phyloP scores from a whole-genome alignment of 2,888 invertebrate species.

The Phengaris alcon region DNA sequence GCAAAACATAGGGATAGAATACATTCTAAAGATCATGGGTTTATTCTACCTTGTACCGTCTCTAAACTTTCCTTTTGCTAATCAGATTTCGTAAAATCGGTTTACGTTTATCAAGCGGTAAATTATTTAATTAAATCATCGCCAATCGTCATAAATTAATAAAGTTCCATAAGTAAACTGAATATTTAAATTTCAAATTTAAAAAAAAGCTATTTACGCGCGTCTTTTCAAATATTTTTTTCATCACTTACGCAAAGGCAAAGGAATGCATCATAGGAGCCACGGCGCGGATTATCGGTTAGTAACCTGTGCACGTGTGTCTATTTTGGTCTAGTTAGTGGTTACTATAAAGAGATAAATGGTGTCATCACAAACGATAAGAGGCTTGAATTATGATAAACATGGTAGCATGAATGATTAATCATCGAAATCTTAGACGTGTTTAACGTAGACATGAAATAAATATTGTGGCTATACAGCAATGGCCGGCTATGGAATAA shows the following conservation, averaged over 20 bases:
- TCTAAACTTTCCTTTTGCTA: too few species aligned
- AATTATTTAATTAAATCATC: too few species aligned
- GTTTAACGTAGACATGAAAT: too few species aligned
- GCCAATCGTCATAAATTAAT: too few species aligned
- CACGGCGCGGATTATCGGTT: slow-evolving; percentile 54
- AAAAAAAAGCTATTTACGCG: not conserved
- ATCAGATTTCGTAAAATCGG: too few species aligned
- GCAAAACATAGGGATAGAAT: too few species aligned
- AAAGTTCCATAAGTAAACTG: too few species aligned
- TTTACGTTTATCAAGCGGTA: too few species aligned
- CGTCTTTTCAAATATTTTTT: not conserved
- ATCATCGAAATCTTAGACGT: not conserved
- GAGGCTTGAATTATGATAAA: slow-evolving; percentile 15
- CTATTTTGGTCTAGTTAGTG: slow-evolving; percentile 23
- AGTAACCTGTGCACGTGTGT: slow-evolving; percentile 43
- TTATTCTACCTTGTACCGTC: too few species aligned
- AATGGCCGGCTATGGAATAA: not conserved
- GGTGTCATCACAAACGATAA: slow-evolving; percentile 20
- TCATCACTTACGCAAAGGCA: not conserved
- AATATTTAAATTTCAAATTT: not conserved
- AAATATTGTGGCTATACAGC: too few species aligned
- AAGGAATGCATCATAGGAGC: slow-evolving; percentile 41
- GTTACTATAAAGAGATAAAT: not conserved
- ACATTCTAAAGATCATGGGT: too few species aligned
- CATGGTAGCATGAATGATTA: not conserved